These are phyloP conservation scores for Sander vitreus DNA, from an alignment of 2,113 vertebrate species.

Conservation along the genomic window DNA sequence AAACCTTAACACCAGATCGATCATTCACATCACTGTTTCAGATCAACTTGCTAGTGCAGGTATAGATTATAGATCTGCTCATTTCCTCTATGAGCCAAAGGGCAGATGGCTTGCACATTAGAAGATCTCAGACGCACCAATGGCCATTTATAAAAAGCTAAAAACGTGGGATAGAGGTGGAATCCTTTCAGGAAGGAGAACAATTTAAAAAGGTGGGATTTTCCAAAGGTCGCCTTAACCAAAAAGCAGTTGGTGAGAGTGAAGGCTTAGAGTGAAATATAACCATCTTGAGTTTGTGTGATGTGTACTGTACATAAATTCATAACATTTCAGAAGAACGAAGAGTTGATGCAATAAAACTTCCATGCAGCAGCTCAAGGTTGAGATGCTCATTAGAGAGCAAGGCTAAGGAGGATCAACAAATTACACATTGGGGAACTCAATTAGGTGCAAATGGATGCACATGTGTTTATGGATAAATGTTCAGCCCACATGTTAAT, in stretches of 20 bases:
- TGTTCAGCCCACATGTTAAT: slow-evolving; percentile 38
- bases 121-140: slow-evolving; percentile 61
- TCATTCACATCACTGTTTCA: slow-evolving; percentile 47
- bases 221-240: slow-evolving; percentile 64
- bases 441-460: slow-evolving; percentile 29
- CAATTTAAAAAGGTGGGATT: slow-evolving; percentile 72
- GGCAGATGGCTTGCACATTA: slow-evolving; percentile 80
- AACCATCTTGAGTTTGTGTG: slow-evolving; percentile 40
- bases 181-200: slow-evolving; percentile 62
- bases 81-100: slow-evolving; percentile 69
- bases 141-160: slow-evolving; percentile 63
- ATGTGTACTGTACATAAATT: slow-evolving; percentile 48
- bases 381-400: slow-evolving; percentile 49
- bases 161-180: slow-evolving; percentile 54
- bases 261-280: slow-evolving; percentile 56
- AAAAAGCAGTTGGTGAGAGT: slow-evolving; percentile 48
- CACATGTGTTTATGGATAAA: slow-evolving; percentile 42
- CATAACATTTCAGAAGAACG: slow-evolving; percentile 32
- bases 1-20: slow-evolving; percentile 61
- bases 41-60: slow-evolving; percentile 57
- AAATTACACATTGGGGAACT: slow-evolving; percentile 47
- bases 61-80: slow-evolving; percentile 75
- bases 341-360: slow-evolving; percentile 29
- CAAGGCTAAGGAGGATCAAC: slow-evolving; percentile 29
- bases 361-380: slow-evolving; percentile 24